These are phyloP conservation scores for Lycia hirtaria DNA, from an alignment of 2,888 invertebrate species.

Conservation along the genomic window DNA sequence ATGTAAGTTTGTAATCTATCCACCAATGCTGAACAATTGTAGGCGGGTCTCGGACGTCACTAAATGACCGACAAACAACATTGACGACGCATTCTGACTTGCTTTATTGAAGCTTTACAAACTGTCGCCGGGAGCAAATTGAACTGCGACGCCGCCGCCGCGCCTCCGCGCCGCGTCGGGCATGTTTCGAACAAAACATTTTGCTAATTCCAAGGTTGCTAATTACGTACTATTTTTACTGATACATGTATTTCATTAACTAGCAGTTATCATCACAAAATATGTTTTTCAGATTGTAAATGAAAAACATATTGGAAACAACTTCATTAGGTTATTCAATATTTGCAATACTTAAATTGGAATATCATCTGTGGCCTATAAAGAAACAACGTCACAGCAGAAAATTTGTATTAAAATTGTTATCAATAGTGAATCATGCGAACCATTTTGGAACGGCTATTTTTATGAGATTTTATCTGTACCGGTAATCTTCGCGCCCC, in stretches of 20 bases:
- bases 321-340: neutral
- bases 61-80: slow-evolving; percentile 42
- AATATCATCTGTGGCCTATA: neutral
- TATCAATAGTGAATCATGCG: slow-evolving; percentile 16
- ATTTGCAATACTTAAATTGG: neutral
- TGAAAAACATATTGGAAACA: neutral
- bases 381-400: slow-evolving; percentile 1
- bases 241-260: neutral
- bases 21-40: slow-evolving; percentile 46
- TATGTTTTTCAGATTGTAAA: neutral
- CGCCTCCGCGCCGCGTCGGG: too few relatives aligned
- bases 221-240: slow-evolving; percentile 11
- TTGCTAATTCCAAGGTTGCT: slow-evolving; percentile 20
- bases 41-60: slow-evolving; percentile 66
- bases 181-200: slow-evolving; percentile 7
- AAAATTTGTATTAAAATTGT: neutral
- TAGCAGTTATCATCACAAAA: neutral
- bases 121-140: slow-evolving; percentile 27
- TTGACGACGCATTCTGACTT: slow-evolving; percentile 46
- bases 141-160: slow-evolving; percentile 12
- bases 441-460: neutral
- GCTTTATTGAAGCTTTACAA: slow-evolving; percentile 33
- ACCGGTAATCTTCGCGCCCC: neutral
- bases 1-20: slow-evolving; percentile 6
- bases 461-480: slow-evolving; percentile 10